phyloP scores from a whole-genome alignment of 2,888 invertebrate species.

The Reticulitermes lucifugus region DNA sequence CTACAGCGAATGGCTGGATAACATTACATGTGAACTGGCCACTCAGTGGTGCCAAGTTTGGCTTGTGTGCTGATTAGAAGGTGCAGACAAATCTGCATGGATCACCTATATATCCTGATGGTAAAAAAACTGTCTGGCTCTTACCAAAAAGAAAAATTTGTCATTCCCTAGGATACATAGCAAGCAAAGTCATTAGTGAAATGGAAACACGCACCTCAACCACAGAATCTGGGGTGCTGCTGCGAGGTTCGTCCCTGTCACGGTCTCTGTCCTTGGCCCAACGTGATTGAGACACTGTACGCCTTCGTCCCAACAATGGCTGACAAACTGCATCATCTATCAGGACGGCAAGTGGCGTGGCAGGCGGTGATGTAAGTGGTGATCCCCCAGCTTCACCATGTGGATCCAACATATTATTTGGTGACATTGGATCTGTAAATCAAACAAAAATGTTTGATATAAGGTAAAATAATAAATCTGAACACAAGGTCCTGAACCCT shows the following conservation, averaged over 20 bases:
- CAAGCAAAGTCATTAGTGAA: not conserved
- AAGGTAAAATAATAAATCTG: not conserved
- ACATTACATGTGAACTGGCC: too few species aligned
- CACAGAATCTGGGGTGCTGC: slow-evolving; percentile 26
- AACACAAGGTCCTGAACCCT: too few species aligned
- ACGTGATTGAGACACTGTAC: slow-evolving; percentile 67
- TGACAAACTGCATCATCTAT: slow-evolving; percentile 56
- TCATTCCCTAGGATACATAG: too few species aligned
- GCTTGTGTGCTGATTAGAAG: too few species aligned
- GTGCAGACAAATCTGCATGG: too few species aligned
- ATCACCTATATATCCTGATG: too few species aligned
- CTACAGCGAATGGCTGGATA: too few species aligned
- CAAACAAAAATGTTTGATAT: not conserved
- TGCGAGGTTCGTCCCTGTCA: slow-evolving; percentile 21
- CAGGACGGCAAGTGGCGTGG: slow-evolving; percentile 61
- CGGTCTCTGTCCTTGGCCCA: slow-evolving; percentile 63
- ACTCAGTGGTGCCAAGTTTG: too few species aligned
- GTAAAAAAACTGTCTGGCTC: too few species aligned
- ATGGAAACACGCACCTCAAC: not conserved
- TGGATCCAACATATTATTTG: slow-evolving; percentile 64
- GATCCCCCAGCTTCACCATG: slow-evolving; percentile 62
- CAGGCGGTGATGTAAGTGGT: slow-evolving; percentile 67
- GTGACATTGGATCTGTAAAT: slow-evolving; percentile 72
- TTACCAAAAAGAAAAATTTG: too few species aligned
- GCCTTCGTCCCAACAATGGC: slow-evolving; percentile 60